Conservation (phyloP, 2,113 vertebrate genomes). For the Fregata magnificens region DNA sequence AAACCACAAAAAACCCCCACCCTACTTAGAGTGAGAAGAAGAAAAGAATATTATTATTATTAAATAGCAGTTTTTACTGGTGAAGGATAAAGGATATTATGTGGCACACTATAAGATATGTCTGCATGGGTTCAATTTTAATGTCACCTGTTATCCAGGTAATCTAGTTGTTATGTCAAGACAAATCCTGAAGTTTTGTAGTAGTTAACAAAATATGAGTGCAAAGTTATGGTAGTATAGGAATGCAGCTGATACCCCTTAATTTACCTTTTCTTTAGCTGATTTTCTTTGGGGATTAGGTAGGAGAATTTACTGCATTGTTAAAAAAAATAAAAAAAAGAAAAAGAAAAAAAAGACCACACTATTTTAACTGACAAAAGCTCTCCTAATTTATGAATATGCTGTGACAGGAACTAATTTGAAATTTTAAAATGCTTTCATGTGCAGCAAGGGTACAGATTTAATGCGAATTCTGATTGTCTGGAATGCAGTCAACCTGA, state of each 20-base stretch:
- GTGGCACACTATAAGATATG: background rate
- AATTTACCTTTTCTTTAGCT: background rate
- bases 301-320: background rate
- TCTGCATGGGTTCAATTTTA: background rate
- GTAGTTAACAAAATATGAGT: background rate
- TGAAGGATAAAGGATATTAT: background rate
- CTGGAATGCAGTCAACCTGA: slow-evolving; percentile 5
- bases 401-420: background rate
- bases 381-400: background rate
- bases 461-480: slow-evolving; percentile 4
- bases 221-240: background rate
- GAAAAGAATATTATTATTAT: no score
- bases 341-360: background rate
- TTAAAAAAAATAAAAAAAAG: background rate
- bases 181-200: background rate
- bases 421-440: background rate
- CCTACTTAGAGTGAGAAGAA: no score
- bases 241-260: background rate
- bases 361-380: background rate
- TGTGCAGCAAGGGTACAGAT: background rate
- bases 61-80: background rate
- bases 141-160: background rate
- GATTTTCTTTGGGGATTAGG: background rate
- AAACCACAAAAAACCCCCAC: no score
- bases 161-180: background rate